phyloP scores from a whole-genome alignment of 2,113 vertebrate species.

The Dasyprocta punctata region DNA sequence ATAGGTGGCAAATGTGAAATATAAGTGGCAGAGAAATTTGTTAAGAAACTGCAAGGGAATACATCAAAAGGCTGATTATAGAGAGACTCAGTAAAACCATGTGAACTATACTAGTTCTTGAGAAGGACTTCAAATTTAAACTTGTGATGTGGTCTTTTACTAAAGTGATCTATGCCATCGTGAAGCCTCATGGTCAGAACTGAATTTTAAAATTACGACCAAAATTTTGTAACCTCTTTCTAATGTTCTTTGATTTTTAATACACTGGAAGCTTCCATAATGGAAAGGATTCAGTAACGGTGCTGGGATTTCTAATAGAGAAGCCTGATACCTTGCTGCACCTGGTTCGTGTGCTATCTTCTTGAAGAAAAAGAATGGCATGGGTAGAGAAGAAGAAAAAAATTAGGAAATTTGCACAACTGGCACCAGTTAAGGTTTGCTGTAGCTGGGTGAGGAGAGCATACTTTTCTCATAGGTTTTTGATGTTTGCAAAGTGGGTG shows the following conservation, averaged over 20 bases:
- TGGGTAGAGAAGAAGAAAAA: not conserved
- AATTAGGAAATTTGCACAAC: not conserved
- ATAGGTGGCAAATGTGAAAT: not conserved
- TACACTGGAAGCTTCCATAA: not conserved
- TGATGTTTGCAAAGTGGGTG: not conserved
- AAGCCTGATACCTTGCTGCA: not conserved
- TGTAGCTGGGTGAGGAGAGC: not conserved
- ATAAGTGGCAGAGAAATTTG: constrained; percentile 1
- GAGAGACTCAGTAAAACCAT: not conserved
- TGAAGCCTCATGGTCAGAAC: not conserved
- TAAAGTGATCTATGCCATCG: not conserved
- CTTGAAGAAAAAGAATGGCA: not conserved
- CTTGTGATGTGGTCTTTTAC: not conserved
- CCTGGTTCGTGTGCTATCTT: not conserved
- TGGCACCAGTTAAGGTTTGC: not conserved
- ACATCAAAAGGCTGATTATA: not conserved
- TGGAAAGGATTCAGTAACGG: not conserved
- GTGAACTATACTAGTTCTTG: not conserved
- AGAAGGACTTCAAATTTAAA: not conserved
- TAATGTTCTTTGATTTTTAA: not conserved
- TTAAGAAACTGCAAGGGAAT: not conserved
- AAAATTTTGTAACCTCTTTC: not conserved
- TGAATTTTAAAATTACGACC: not conserved
- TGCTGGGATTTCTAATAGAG: not conserved
- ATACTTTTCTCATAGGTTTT: not conserved